Conservation (phyloP, 2,797 vertebrate species). For the Anomalospiza imberbis region DNA sequence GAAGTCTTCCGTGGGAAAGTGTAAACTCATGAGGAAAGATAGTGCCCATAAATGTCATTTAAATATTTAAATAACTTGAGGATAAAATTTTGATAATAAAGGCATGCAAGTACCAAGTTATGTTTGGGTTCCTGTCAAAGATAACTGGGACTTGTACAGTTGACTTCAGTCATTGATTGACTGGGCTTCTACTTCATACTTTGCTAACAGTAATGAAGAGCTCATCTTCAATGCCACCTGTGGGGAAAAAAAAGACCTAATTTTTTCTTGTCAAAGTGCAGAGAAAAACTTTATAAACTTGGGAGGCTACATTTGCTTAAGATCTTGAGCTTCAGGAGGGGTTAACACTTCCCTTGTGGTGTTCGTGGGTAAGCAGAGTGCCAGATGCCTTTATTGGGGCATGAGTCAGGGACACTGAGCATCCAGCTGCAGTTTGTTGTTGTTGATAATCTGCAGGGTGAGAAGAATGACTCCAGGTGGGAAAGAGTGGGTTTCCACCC, state of each 20-base stretch:
- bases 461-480: not conserved
- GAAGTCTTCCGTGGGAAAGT: slow-evolving; percentile 52
- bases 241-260: not conserved
- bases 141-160: not conserved
- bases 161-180: not conserved
- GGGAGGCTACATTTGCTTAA: not conserved
- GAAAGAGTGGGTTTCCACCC: not conserved
- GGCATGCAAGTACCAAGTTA: not conserved
- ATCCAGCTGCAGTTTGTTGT: not conserved
- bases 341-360: not conserved
- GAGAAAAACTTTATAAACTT: not conserved
- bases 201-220: not conserved
- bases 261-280: not conserved
- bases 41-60: not conserved
- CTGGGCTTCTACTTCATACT: not conserved
- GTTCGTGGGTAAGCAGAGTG: not conserved
- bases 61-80: slow-evolving; percentile 20
- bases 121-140: not conserved
- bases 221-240: not conserved
- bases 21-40: not conserved
- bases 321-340: not conserved
- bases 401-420: not conserved
- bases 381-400: not conserved
- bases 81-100: not conserved
- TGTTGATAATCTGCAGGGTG: not conserved